Conservation (phyloP, 2,797 vertebrate genomes). For the Coranthus polyacanthus region DNA sequence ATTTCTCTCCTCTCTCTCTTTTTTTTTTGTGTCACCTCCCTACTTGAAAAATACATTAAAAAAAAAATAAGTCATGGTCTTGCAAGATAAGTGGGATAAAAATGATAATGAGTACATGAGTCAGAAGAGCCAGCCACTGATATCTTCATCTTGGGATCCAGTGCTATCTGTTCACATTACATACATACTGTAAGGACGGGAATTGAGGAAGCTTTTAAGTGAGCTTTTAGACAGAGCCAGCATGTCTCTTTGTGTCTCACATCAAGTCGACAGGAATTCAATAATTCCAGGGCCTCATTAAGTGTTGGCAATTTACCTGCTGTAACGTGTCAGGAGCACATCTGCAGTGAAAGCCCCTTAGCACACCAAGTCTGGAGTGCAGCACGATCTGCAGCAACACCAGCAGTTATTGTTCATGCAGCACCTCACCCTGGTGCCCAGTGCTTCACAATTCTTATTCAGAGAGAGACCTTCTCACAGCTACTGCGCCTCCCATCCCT, state of each 20-base stretch:
- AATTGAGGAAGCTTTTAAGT: conserved; percentile 78
- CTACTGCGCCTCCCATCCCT: conserved; percentile 63
- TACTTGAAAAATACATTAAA: background rate
- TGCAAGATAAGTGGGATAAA: background rate
- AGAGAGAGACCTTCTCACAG: conserved; percentile 72
- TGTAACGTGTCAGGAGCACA: conserved; percentile 72
- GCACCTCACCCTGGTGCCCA: conserved; percentile 73
- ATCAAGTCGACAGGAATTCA: conserved; percentile 72
- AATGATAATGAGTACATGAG: background rate
- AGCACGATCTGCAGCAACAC: conserved; percentile 65
- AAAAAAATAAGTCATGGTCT: background rate
- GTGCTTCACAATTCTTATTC: conserved; percentile 79
- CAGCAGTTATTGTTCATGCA: conserved; percentile 79
- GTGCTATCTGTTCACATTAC: conserved; percentile 48
- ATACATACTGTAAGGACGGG: conserved; percentile 50
- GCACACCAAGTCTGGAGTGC: conserved; percentile 64
- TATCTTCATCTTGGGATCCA: conserved; percentile 35
- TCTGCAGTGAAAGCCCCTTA: conserved; percentile 70
- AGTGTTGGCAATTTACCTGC: conserved; percentile 71
- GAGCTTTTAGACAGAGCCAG: conserved; percentile 74
- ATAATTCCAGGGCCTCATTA: conserved; percentile 78
- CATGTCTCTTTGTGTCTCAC: conserved; percentile 67
- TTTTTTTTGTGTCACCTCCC: background rate
- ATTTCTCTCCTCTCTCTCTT: background rate
- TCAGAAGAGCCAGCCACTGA: conserved; percentile 13